Evolutionary conservation across 2,888 invertebrate genomes (phyloP).

Genomic region (Apeira syringaria): DNA sequence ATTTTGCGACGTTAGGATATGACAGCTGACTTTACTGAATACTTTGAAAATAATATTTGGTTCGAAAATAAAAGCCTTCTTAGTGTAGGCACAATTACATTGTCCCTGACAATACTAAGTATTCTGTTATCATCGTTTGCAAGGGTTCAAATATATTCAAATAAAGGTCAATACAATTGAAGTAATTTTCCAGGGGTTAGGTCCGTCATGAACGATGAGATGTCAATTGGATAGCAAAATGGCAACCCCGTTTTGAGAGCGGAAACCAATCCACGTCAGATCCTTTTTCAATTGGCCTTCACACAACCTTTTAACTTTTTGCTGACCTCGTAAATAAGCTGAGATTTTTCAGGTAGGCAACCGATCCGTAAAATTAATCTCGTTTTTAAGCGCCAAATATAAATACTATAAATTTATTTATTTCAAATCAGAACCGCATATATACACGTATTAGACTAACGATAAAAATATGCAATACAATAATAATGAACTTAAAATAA

Average conservation of each 20-base stretch:
- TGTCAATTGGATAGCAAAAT: slow-evolving; percentile 27
- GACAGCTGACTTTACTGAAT: no score
- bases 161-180: slow-evolving; percentile 17
- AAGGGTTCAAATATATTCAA: slow-evolving; percentile 17
- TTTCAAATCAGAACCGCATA: no score
- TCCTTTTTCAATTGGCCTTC: slow-evolving; percentile 27
- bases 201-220: slow-evolving; percentile 28
- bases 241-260: slow-evolving; percentile 16
- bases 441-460: no score
- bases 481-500: no score
- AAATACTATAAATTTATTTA: no score
- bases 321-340: slow-evolving; percentile 15
- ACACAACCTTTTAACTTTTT: slow-evolving; percentile 23
- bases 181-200: slow-evolving; percentile 22
- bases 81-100: slow-evolving; percentile 3
- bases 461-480: no score
- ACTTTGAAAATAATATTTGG: no score
- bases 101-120: slow-evolving; percentile 13
- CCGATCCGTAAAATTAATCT: slow-evolving; percentile 8
- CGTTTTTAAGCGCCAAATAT: background rate
- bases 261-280: slow-evolving; percentile 15
- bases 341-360: slow-evolving; percentile 17
- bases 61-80: background rate
- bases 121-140: slow-evolving; percentile 3
- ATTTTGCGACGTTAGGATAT: no score